Base-by-base conservation (phyloP, 2,113 vertebrate genomes). In the Serilophus lunatus region DNA sequence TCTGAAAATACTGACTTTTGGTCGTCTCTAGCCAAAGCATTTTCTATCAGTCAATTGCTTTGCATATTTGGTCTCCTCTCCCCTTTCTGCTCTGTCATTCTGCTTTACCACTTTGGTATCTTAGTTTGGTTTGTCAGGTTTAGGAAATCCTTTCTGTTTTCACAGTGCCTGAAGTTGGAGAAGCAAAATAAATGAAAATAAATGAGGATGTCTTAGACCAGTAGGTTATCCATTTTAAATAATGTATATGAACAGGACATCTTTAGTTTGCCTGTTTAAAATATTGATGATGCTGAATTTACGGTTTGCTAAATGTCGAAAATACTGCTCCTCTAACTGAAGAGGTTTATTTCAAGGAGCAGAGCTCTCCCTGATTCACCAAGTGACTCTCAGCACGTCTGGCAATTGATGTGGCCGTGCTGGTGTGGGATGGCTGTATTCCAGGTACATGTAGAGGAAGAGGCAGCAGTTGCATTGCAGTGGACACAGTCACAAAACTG, bases 11-110 rank as follows among this genome's bases (percentile, higher is more conserved):
- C 22, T 18, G 53, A 20, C 40, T 69, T 56, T 1, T 24, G 78
- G 25, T 53, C 3, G 1, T 26, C 53, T 0, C 0, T 22, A 69
- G 70, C 18, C 11, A 40, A 42, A 40, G 7, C 0, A 0, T 65
- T 72, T 86, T 69, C n/a, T 82, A 1, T 76, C 35, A 13, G 12
- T 7, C 6, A 61, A 9, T 31, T 1, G 2, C 29, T 4, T 10
- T 61, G 51, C 1, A 0, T 50, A 23, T 83, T 72, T 87, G 40
- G 4, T 51, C 7, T 22, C 17, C 66, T 7, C 16, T 66, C 31
- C 36, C 57, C 33, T 44, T 47, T 44, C 57, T 63, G 26, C 77
- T 61, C 65, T 54, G 19, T 47, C 7, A 0, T 86, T 61, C 33
- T 88, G 25, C 61, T 76, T 90, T 85, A 44, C 33, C 23, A 7